Evolutionary conservation across 2,888 invertebrate genomes (phyloP).

Genomic region (Chirona hameri): DNA sequence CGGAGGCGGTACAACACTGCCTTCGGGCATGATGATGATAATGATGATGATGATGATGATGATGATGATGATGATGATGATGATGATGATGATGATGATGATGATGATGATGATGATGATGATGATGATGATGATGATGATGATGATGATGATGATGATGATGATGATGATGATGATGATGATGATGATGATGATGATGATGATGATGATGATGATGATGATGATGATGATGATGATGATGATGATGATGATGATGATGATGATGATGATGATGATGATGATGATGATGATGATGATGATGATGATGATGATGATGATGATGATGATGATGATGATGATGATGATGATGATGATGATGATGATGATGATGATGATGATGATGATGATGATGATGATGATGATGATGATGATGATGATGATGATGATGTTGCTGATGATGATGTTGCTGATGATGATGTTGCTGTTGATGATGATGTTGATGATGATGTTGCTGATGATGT

Average conservation of each 20-base stretch:
- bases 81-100: constrained; percentile 22
- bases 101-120: constrained; percentile 22
- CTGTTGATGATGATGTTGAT: too few relatives aligned
- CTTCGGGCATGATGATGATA: too few relatives aligned
- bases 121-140: constrained; percentile 22
- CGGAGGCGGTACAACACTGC: too few relatives aligned
- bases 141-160: constrained; percentile 22
- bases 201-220: constrained; percentile 22
- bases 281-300: constrained; percentile 22
- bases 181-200: constrained; percentile 22
- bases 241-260: constrained; percentile 22
- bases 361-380: constrained; percentile 22
- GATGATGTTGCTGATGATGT: too few relatives aligned
- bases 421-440: too few relatives aligned
- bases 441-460: too few relatives aligned
- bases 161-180: constrained; percentile 22
- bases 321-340: constrained; percentile 22
- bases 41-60: constrained; percentile 22
- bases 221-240: constrained; percentile 22
- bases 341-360: constrained; percentile 22
- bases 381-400: constrained; percentile 10
- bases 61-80: constrained; percentile 22
- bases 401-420: too few relatives aligned
- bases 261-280: constrained; percentile 22
- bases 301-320: constrained; percentile 22